Conservation (phyloP, 2,113 vertebrate genomes). For the Physeter macrocephalus region DNA sequence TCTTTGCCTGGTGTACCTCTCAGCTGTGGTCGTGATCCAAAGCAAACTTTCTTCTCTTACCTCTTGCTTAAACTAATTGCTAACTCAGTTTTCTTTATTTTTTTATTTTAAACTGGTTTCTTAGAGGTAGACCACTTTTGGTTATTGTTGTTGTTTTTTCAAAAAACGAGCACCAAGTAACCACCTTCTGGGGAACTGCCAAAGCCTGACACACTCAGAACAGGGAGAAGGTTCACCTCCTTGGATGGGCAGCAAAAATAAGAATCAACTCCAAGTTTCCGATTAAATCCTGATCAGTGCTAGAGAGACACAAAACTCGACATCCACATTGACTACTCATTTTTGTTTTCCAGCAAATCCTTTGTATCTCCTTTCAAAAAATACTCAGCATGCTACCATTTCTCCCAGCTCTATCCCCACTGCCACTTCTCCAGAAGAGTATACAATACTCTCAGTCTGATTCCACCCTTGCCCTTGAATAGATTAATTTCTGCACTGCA, state of each 20-base stretch:
- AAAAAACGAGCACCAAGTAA: neutral
- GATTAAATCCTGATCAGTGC: neutral
- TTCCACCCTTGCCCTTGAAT: neutral
- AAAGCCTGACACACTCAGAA: neutral
- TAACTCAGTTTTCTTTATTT: neutral
- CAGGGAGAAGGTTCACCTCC: neutral
- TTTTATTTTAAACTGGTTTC: neutral
- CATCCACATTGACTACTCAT: accelerated
- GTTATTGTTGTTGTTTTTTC: neutral
- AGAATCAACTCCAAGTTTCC: neutral
- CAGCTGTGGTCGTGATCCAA: neutral
- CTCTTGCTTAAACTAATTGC: neutral
- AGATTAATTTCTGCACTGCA: neutral
- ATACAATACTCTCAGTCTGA: neutral
- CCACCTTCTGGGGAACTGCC: neutral
- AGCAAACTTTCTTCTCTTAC: neutral
- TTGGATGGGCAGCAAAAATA: neutral
- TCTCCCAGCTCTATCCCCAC: neutral
- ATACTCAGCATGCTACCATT: neutral
- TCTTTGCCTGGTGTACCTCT: neutral
- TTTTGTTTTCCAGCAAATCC: neutral
- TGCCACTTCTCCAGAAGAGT: neutral
- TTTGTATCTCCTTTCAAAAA: neutral
- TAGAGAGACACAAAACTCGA: neutral
- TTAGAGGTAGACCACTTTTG: neutral